Evolutionary conservation across 2,888 invertebrate genomes (phyloP).

Genomic region (Euzophera pinguis): DNA sequence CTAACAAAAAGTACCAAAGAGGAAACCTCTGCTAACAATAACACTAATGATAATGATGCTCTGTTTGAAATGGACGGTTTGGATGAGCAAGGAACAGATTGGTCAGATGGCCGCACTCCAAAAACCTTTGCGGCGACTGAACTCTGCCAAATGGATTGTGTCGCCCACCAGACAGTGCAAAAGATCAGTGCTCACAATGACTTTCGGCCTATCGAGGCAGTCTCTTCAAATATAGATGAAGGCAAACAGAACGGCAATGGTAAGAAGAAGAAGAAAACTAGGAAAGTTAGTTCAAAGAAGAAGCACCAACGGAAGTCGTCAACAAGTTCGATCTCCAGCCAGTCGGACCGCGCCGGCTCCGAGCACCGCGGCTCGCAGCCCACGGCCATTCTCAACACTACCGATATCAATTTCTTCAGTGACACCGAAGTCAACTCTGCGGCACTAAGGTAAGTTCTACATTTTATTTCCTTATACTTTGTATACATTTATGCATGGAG

Average conservation of each 20-base stretch:
- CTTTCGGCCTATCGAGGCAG: slow-evolving; percentile 80
- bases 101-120: slow-evolving; percentile 71
- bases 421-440: slow-evolving; percentile 92
- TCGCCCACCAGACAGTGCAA: slow-evolving; percentile 76
- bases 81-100: slow-evolving; percentile 74
- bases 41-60: slow-evolving; percentile 78
- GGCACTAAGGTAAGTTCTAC: slow-evolving; percentile 72
- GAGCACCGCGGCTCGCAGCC: slow-evolving; percentile 61
- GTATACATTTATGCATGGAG: neutral
- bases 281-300: slow-evolving; percentile 89
- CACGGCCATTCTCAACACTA: slow-evolving; percentile 51
- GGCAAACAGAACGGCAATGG: slow-evolving; percentile 76
- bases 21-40: slow-evolving; percentile 37
- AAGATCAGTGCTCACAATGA: slow-evolving; percentile 83
- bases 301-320: slow-evolving; percentile 88
- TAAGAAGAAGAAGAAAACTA: slow-evolving; percentile 88
- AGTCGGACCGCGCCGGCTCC: slow-evolving; percentile 72
- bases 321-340: slow-evolving; percentile 74
- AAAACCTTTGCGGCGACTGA: slow-evolving; percentile 79
- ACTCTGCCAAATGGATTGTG: slow-evolving; percentile 64
- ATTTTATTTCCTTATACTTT: too few species aligned
- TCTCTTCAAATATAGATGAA: slow-evolving; percentile 59
- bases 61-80: slow-evolving; percentile 84
- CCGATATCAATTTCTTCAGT: slow-evolving; percentile 89
- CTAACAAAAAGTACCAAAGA: slow-evolving; percentile 65